These are phyloP conservation scores for Eledone cirrhosa DNA, from an alignment of 2,888 invertebrate species.

Conservation along the genomic window DNA sequence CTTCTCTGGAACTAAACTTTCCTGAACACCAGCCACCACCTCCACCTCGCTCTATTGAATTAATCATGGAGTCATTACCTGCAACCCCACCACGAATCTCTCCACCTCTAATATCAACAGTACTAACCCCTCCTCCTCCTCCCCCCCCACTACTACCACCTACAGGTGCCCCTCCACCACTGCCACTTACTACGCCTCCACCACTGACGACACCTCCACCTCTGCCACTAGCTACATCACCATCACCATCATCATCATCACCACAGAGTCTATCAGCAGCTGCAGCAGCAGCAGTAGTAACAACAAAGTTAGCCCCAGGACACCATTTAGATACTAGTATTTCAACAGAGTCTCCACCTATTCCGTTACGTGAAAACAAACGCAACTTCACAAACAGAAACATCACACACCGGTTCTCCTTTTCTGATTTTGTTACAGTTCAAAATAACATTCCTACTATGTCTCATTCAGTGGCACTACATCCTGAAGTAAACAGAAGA, in stretches of 20 bases:
- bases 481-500: too few species aligned
- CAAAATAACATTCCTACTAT: too few species aligned
- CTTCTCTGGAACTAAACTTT: not conserved
- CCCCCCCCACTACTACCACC: slow-evolving; percentile 11
- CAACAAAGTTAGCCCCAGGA: too few species aligned
- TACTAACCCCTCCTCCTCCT: not conserved
- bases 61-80: slow-evolving; percentile 5
- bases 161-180: slow-evolving; percentile 11
- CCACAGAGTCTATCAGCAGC: slow-evolving; percentile 46
- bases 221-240: slow-evolving; percentile 44
- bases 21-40: not conserved
- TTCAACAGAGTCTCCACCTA: too few species aligned
- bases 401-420: too few species aligned
- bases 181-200: slow-evolving; percentile 15
- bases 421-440: too few species aligned
- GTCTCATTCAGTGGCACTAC: too few species aligned
- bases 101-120: not conserved
- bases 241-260: slow-evolving; percentile 47
- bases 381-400: too few species aligned
- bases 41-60: not conserved
- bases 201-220: slow-evolving; percentile 42
- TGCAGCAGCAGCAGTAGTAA: slow-evolving; percentile 37
- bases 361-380: too few species aligned
- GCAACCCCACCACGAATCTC: slow-evolving; percentile 7
- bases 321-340: too few species aligned